Conservation (phyloP, 2,888 invertebrate species). For the Portevinia maculata region DNA sequence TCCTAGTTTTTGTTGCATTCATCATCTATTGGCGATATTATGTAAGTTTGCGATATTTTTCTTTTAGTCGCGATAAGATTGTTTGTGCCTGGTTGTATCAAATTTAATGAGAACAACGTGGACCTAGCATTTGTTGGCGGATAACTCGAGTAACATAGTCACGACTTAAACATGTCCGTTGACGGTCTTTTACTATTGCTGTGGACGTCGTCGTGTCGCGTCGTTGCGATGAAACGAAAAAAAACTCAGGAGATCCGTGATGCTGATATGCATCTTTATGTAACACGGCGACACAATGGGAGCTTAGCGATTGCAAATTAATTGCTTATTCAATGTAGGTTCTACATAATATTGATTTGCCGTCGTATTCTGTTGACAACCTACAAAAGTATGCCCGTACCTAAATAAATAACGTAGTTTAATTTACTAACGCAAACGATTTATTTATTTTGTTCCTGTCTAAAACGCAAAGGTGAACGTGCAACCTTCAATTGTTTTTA, state of each 20-base stretch:
- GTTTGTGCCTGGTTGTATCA: constrained; percentile 1
- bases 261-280: constrained; percentile 54
- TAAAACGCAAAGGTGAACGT: constrained; percentile 44
- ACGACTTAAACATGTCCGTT: constrained; percentile 57
- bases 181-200: background rate
- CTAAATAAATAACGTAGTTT: too few relatives aligned
- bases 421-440: constrained; percentile 34
- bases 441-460: constrained; percentile 3
- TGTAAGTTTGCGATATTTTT: constrained; percentile 40
- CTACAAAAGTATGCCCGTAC: background rate
- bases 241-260: constrained; percentile 47
- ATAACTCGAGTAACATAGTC: constrained; percentile 63
- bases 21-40: constrained; percentile 33
- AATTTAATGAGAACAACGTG: background rate
- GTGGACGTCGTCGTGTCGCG: background rate
- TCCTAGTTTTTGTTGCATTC: constrained; percentile 17
- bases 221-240: background rate
- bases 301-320: constrained; percentile 59
- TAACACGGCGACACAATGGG: constrained; percentile 63
- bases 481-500: constrained; percentile 49
- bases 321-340: constrained; percentile 45
- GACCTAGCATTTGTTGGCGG: constrained; percentile 11
- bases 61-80: constrained; percentile 40
- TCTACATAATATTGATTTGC: constrained; percentile 19
- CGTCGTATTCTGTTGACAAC: constrained; percentile 39